Evolutionary conservation across 1,140 invertebrate genomes (phyloP), one percentile per base, ranked within the genome.

Genomic region (Cardiocondyla obscurior): DNA sequence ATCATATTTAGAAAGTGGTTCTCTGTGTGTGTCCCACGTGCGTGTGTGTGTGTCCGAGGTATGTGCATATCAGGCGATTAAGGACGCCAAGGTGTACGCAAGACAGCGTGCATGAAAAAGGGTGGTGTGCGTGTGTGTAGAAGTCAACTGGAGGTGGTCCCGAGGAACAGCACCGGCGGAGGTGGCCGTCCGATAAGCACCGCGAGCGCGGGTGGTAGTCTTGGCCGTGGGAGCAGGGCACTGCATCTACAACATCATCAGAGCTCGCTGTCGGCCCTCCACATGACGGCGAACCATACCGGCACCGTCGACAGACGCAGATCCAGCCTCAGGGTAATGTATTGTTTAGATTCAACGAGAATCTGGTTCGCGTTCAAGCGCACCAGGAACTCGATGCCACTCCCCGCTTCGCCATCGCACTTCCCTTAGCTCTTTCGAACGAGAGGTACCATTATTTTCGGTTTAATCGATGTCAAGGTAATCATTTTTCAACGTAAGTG

Each of bases 321-420:
- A 88, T 94, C 93, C 87, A 94, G 93, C 83, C 90, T 94, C 83
- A 94, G 93, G 93, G 93, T 93, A 93, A 93, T 82, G 91, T 93
- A 88, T 53, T 49, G 76, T 76, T 82, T 88, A 86, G 87, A 85
- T 89, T 85, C 82, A 83, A 22, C 62, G 62, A 87, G 76, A 77
- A 33, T 46, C 83, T 77, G 79, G 87, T 82, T 70, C 60, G 16
- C 77, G 25, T 57, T 70, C 58, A 60, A 84, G 53, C 60, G 57
- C 74, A 44, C 79, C 74, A 60, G 62, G 33, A 53, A 70, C 72
- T 81, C 70, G 30, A 81, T 82, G 70, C 60, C 77, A 53, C 77
- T 51, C 67, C 49, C 36, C n/a, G 22, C 49, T 39, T 85, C 44
- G 49, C 83, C 57, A 36, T 25, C 46, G 44, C 62, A 72, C 30